Conservation (phyloP, 2,113 vertebrate species). For the Piaya cayana region DNA sequence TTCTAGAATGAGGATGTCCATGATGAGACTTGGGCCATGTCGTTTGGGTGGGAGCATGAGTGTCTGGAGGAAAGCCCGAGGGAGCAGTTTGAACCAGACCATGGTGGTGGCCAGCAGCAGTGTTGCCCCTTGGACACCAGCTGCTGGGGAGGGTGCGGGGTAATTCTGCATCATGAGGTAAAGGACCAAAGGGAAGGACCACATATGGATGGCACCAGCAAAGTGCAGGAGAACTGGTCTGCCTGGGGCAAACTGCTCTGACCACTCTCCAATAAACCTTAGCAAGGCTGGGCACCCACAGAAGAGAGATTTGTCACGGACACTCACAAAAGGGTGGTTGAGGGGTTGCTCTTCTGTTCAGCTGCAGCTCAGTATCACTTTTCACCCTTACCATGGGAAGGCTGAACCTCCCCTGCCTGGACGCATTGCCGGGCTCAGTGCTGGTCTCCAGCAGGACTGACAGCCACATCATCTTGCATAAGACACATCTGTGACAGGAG, state of each 20-base stretch:
- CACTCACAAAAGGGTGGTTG: accelerated
- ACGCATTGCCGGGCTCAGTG: background rate
- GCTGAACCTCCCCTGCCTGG: background rate
- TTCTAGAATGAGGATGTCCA: background rate
- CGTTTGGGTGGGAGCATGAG: background rate
- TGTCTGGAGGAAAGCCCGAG: background rate
- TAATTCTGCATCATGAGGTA: background rate
- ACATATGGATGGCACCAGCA: background rate
- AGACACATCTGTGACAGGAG: background rate
- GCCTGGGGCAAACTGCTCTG: background rate
- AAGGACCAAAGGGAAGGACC: background rate
- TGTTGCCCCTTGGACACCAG: accelerated
- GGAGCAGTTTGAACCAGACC: background rate
- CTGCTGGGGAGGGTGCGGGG: background rate
- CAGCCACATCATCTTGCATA: background rate
- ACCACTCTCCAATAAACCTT: background rate
- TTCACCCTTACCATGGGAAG: background rate
- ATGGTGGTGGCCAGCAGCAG: background rate
- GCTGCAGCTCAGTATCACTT: background rate
- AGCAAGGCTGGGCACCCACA: background rate
- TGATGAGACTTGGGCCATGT: accelerated
- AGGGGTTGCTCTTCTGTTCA: background rate
- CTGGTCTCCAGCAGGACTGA: background rate
- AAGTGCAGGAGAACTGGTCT: background rate
- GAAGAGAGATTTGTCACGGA: background rate